Base-by-base conservation (phyloP, 2,797 vertebrate genomes). In the Anniella stebbinsi region DNA sequence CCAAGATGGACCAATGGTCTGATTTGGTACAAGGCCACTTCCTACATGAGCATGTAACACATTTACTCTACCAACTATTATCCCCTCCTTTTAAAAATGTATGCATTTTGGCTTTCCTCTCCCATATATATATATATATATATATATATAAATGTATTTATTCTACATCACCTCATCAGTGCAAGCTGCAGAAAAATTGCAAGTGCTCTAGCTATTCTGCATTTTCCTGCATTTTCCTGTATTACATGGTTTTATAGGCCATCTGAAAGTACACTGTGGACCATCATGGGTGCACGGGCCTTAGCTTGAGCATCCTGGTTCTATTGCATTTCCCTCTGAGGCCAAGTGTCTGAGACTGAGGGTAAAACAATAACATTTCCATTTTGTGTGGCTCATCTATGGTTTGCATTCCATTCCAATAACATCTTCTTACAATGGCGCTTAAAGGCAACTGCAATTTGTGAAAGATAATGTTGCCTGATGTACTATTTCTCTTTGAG, bases 311-410 rank as follows among this genome's bases (percentile, higher is more conserved):
- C 15, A 76, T 21, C 72, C 87, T 84, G 75, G 86, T 88, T 33
- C 60, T 18, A 30, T 85, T 41, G 2, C 10, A 6, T 86, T 92
- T 92, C 69, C 69, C 51, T 92, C 88, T 36, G 9, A 21, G 30
- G 3, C 69, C 51, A 67, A 11, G 82, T 48, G 23, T 67, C 81
- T 76, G 77, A 75, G 88, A 48, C 45, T 36, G 51, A 73, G 93
- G 87, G 76, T 84, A 48, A 92, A 93, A 95, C 63, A 54, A 0
- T 60, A 77, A 86, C 28, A 88, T 88, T 92, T 77, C 60, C 77
- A 89, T 11, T 6, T 30, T 17, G 2, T 25, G 1, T 10, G 77
- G 67, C 0, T 1, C 48, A 11, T 23, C 69, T 38, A 75, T 1
- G 33, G 83, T 69, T 87, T 48, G 77, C 18, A 45, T 82, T 36